phyloP scores from a whole-genome alignment of 2,797 vertebrate species.

The Taeniopygia guttata region DNA sequence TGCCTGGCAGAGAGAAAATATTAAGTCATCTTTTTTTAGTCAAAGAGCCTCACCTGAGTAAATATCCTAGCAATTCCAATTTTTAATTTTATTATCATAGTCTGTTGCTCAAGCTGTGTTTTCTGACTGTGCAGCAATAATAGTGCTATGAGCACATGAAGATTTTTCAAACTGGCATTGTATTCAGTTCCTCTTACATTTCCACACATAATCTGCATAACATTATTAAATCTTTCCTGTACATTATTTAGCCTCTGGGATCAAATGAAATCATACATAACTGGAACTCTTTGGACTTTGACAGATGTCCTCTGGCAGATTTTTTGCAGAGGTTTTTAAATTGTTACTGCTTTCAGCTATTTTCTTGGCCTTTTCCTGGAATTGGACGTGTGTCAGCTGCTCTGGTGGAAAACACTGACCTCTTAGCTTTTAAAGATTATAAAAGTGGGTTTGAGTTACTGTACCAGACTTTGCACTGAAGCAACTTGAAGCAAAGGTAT shows the following conservation, averaged over 20 bases:
- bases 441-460: constrained; percentile 18
- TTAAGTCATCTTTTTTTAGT: constrained; percentile 46
- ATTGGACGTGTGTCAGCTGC: constrained; percentile 47
- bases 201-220: constrained; percentile 61
- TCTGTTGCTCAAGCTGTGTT: constrained; percentile 27
- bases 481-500: neutral
- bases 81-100: constrained; percentile 53
- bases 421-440: neutral
- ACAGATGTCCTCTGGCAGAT: constrained; percentile 65
- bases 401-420: constrained; percentile 39
- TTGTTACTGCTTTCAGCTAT: constrained; percentile 49
- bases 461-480: neutral
- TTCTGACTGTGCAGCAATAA: constrained; percentile 34
- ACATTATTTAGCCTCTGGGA: constrained; percentile 65
- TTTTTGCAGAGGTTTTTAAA: constrained; percentile 28
- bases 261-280: constrained; percentile 62
- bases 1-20: constrained; percentile 51
- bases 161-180: constrained; percentile 47
- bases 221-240: constrained; percentile 69
- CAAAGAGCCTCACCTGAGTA: constrained; percentile 57
- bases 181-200: constrained; percentile 26
- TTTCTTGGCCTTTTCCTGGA: constrained; percentile 61
- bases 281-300: constrained; percentile 56
- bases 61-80: constrained; percentile 32
- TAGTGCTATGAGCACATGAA: neutral